phyloP scores from a whole-genome alignment of 2,113 vertebrate species.

The Taxidea taxus region DNA sequence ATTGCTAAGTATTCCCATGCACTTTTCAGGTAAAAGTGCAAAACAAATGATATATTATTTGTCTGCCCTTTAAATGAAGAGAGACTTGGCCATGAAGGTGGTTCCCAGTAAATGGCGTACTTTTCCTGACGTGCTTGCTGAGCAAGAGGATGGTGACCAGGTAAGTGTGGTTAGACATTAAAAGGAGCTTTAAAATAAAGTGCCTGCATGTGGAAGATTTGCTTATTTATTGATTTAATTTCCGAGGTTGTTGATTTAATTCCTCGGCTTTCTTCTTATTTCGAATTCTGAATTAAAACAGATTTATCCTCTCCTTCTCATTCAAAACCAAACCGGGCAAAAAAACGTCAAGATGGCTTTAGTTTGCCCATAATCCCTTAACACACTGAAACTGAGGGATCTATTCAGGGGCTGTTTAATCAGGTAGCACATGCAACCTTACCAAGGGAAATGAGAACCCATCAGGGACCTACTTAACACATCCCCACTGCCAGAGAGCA shows the following conservation, averaged over 20 bases:
- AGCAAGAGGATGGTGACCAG: background rate
- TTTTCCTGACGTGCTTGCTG: background rate
- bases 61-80: constrained; percentile 40
- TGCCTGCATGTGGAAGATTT: background rate
- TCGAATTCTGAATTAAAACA: background rate
- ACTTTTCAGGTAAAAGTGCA: constrained; percentile 46
- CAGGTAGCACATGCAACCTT: fast-evolving
- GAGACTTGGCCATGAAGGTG: background rate
- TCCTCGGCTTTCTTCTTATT: background rate
- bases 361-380: background rate
- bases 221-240: constrained; percentile 34
- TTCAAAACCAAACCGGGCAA: background rate
- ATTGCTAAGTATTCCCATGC: constrained; percentile 4
- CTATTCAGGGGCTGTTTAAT: background rate
- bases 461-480: background rate
- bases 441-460: background rate
- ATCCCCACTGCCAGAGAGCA: background rate
- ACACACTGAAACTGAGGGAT: background rate
- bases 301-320: background rate
- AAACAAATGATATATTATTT: constrained; percentile 25
- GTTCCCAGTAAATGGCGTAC: background rate
- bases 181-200: background rate
- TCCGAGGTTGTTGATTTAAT: background rate
- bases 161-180: background rate
- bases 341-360: background rate